Base-by-base conservation (phyloP, 2,797 vertebrate species). In the Thunnus albacares region DNA sequence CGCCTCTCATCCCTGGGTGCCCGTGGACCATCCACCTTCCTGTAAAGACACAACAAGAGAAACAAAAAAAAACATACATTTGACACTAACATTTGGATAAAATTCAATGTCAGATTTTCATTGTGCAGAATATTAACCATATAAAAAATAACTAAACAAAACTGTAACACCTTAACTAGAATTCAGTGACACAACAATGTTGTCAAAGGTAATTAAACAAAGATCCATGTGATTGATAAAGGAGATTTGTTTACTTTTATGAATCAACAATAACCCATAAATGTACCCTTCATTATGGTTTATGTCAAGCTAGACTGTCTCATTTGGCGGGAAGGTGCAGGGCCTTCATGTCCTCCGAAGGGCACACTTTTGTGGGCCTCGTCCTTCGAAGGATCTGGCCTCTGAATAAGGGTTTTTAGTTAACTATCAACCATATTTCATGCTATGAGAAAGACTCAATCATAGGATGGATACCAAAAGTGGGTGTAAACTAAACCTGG, bases 1-100 rank as follows among this genome's bases (percentile, higher is more conserved):
- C 97, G 94, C 75, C 97, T 93, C 83, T 98, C 97, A 6, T 98
- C 97, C n/a, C 97, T 92, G 1, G 97, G 97, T 0, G 96, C 97
- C 77, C 97, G 94, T 0, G 96, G 96, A 80, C 97, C 97, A 0
- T 98, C 97, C n/a, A 97, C 96, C 90, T 98, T 98, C 94, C 97
- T 98, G 43, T 28, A 20, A 59, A 80, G 28, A 90, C 72, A 91
- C 71, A 88, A 30, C 47, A 12, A 75, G 1, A 55, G 4, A 55
- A n/a, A 62, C 5, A 43, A 67, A 51, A 59, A 41, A 43, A 43
- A 43, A 43, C 12, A 59, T 53, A 38, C 35, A 17, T 26, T 4
- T 45, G 8, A 60, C 49, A 9, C 13, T 28, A 3, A 49, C 49
- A 18, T 61, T 11, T 15, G 1, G 18, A 41, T 47, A 53, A 22